These are phyloP conservation scores for Neodiprion lecontei DNA, from an alignment of 1,140 invertebrate species.

Conservation along the genomic window DNA sequence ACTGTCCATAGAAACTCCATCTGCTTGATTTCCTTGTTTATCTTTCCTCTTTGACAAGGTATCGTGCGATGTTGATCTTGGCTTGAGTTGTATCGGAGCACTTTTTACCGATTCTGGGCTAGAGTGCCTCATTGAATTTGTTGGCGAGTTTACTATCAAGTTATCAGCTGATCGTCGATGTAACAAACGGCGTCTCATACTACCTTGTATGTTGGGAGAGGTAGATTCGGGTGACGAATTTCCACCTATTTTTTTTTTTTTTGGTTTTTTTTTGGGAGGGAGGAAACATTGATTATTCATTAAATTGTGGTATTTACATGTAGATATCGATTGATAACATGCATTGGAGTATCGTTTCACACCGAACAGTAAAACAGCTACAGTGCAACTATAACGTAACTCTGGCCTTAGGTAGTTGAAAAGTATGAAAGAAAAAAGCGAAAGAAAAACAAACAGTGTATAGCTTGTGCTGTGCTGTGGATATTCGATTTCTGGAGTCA, in stretches of 20 bases:
- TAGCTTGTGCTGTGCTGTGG: no score
- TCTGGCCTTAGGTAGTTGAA: no score
- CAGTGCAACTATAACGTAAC: no score
- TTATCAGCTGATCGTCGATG: constrained; percentile 55
- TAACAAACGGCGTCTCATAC: constrained; percentile 43
- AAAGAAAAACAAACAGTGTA: no score
- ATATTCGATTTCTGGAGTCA: no score
- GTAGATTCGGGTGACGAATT: constrained; percentile 51
- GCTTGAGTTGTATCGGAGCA: constrained; percentile 50
- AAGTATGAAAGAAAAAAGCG: no score
- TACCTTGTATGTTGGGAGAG: constrained; percentile 43
- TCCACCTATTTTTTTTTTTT: constrained; percentile 34
- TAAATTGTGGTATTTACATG: no score
- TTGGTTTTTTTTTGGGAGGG: not conserved
- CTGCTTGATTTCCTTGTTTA: constrained; percentile 38
- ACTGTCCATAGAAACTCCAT: constrained; percentile 70
- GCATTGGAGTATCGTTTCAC: no score
- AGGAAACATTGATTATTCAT: no score
- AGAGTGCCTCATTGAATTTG: constrained; percentile 50
- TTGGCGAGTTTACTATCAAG: constrained; percentile 45
- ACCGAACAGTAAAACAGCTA: no score
- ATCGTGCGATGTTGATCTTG: constrained; percentile 54
- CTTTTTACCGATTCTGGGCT: constrained; percentile 58
- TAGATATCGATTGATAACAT: no score
- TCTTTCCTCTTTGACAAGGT: constrained; percentile 48